These are phyloP conservation scores for Pteria penguin DNA, from an alignment of 2,888 invertebrate species.

Conservation along the genomic window DNA sequence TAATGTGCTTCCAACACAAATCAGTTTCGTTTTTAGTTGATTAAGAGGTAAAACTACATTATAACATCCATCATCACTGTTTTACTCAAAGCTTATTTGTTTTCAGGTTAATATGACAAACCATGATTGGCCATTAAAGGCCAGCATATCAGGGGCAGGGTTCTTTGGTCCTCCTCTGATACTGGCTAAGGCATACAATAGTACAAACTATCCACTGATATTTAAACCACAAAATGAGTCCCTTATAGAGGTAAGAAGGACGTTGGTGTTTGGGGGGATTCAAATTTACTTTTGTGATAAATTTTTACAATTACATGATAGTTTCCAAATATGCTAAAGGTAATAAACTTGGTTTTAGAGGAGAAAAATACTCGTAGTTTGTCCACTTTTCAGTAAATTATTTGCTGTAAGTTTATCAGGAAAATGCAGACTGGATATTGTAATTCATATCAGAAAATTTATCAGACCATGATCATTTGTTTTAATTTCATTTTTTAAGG, in stretches of 20 bases:
- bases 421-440: too few species aligned
- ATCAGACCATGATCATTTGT: too few species aligned
- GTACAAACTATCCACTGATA: conserved; percentile 75
- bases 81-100: conserved; percentile 15
- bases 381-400: too few species aligned
- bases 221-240: conserved; percentile 78
- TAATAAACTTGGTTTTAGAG: too few species aligned
- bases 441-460: background rate
- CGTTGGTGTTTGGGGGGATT: too few species aligned
- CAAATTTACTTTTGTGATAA: too few species aligned
- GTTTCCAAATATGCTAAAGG: too few species aligned
- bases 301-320: too few species aligned
- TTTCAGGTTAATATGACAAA: conserved; percentile 77
- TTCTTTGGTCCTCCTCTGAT: conserved; percentile 76
- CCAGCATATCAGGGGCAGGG: conserved; percentile 71
- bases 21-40: too few species aligned
- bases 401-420: background rate
- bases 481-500: conserved; percentile 58
- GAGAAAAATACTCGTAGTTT: too few species aligned
- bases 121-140: conserved; percentile 77
- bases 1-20: too few species aligned
- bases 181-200: conserved; percentile 75
- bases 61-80: background rate
- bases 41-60: too few species aligned
- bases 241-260: conserved; percentile 63